Percentiles rank a stretch among this genome's conserved stretches.
Conservation (phyloP, 37 sponge, comb jelly and placozoan species). For the Spongilla lacustris region DNA sequence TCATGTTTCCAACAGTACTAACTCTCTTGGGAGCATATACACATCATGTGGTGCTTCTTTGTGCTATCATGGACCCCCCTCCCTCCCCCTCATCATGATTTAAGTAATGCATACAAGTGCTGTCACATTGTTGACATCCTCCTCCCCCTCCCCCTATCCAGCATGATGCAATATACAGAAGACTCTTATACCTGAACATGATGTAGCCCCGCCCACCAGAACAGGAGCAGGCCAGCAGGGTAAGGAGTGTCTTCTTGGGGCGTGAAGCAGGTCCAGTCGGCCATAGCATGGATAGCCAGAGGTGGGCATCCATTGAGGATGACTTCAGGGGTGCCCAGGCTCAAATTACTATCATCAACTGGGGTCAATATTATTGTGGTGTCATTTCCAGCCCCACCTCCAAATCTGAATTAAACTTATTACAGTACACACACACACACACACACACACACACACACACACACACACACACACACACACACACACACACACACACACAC, state of each 20-base stretch:
- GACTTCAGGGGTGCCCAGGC: slow-evolving; percentile 10
- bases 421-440: background rate
- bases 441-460: background rate
- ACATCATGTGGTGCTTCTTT: too few relatives aligned
- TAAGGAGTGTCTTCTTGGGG: slow-evolving; percentile 8
- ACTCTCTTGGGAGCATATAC: too few relatives aligned
- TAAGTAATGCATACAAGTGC: too few relatives aligned
- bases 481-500: background rate
- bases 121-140: too few relatives aligned
- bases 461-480: background rate
- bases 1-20: too few relatives aligned
- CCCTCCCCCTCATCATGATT: too few relatives aligned
- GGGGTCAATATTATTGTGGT: background rate
- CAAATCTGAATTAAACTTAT: background rate
- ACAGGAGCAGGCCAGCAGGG: slow-evolving; percentile 28
- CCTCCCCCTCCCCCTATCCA: too few relatives aligned
- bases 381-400: background rate
- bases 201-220: slow-evolving; percentile 25
- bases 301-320: slow-evolving; percentile 25
- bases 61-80: too few relatives aligned
- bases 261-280: slow-evolving; percentile 28
- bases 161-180: too few relatives aligned
- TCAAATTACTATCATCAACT: background rate
- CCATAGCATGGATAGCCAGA: slow-evolving; percentile 8
- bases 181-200: background rate